phyloP scores from a whole-genome alignment of 2,797 vertebrate species.

The Cetoscarus ocellatus region DNA sequence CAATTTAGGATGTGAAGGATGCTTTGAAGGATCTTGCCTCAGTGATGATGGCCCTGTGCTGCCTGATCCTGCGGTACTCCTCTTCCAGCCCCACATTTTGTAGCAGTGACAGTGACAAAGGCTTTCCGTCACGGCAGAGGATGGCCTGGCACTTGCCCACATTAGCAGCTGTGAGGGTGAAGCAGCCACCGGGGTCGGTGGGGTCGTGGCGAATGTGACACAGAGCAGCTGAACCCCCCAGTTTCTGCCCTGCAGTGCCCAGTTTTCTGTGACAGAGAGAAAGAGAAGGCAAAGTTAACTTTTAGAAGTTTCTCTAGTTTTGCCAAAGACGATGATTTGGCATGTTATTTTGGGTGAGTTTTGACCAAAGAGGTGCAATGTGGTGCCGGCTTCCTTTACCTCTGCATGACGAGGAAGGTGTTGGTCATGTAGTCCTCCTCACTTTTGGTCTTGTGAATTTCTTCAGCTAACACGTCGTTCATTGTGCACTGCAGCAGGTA shows the following conservation, averaged over 20 bases:
- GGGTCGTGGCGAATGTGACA: conserved; percentile 98
- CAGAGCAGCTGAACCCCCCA: conserved; percentile 95
- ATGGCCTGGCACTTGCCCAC: conserved; percentile 96
- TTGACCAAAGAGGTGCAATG: neutral
- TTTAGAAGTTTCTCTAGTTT: neutral
- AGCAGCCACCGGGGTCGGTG: conserved; percentile 93
- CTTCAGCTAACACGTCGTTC: conserved; percentile 96
- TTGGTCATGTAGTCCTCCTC: conserved; percentile 98
- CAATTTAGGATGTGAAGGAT: neutral
- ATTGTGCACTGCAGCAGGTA: conserved; percentile 97
- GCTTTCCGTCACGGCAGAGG: conserved; percentile 95
- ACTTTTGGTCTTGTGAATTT: conserved; percentile 93
- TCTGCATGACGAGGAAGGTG: conserved; percentile 97
- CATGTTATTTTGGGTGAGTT: too few relatives aligned
- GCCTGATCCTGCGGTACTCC: conserved; percentile 91
- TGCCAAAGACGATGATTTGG: neutral
- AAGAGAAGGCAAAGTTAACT: neutral
- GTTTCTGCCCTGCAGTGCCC: conserved; percentile 96
- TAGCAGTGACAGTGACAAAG: conserved; percentile 91
- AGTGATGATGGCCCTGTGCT: conserved; percentile 95
- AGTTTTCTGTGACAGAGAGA: conserved; percentile 87
- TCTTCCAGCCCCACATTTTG: conserved; percentile 91
- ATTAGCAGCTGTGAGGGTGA: conserved; percentile 95
- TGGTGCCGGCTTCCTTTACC: conserved; percentile 71
- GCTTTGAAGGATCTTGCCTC: conserved; percentile 83